phyloP scores from a whole-genome alignment of 2,797 vertebrate species.

The Cyprinella venusta region DNA sequence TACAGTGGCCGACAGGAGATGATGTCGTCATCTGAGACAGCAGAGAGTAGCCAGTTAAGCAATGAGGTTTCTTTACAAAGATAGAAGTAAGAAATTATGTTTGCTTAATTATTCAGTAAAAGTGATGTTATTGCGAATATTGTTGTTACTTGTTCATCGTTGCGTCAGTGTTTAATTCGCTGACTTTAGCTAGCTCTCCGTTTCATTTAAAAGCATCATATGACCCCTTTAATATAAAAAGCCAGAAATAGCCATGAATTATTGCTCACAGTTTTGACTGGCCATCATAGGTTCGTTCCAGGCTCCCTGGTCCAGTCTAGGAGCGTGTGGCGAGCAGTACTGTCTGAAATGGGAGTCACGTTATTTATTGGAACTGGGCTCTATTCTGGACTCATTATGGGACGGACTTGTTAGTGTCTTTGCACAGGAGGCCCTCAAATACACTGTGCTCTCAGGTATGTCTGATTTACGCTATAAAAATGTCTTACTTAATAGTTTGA shows the following conservation, averaged over 20 bases:
- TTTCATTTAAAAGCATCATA: neutral
- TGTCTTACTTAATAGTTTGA: neutral
- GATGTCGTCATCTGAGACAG: no score
- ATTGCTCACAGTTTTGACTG: neutral
- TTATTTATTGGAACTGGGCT: constrained; percentile 92
- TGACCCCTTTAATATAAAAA: neutral
- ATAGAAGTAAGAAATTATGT: no score
- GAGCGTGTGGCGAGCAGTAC: constrained; percentile 89
- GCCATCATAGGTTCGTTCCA: constrained; percentile 81
- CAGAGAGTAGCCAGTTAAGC: no score
- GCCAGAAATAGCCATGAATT: neutral
- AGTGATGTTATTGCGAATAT: no score
- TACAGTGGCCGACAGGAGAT: no score
- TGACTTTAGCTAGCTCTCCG: no score
- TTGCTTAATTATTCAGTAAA: no score
- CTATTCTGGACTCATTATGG: constrained; percentile 84
- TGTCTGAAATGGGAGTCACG: constrained; percentile 97
- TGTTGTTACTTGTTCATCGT: no score
- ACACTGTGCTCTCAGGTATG: constrained; percentile 92
- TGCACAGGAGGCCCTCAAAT: constrained; percentile 96
- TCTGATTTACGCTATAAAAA: neutral
- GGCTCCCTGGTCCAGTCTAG: constrained; percentile 87
- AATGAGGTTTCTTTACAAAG: no score
- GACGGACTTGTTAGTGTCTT: constrained; percentile 92
- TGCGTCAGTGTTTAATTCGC: no score